Base-by-base conservation (phyloP, 2,797 vertebrate species). In the Selene dorsalis region DNA sequence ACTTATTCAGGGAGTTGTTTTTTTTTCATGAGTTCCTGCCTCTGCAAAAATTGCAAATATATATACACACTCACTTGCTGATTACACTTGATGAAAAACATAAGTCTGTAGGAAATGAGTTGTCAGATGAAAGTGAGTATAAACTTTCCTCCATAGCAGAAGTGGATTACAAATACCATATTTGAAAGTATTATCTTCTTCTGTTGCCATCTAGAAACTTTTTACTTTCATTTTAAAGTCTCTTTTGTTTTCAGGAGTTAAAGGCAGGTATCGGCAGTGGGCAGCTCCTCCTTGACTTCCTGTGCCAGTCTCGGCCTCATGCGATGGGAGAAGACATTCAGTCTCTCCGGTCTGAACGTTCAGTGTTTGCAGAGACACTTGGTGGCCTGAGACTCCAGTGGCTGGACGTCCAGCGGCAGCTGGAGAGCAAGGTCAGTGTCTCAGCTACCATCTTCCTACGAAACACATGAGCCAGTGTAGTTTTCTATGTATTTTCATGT, bases 231-330 rank as follows among this genome's bases (percentile, higher is more conserved):
- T 17, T 10, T 47, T 2, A 8, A 35, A 9, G 30, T 58, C 61
- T 18, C 10, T 4, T 48, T 26, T 18, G 77, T 88, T 22, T 58
- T 57, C 63, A 99, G 98, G 95, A 84, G 57, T 92, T 94, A 41
- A 93, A 94, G 86, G 93, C 93, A 82, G 95, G 96, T 79, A 64
- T 96, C 91, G 90, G 86, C 84, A 94, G 92, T 0, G 95, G 94
- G 48, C 96, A 97, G 76, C 94, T 94, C 73, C 89, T 94, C 7
- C 92, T 97, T 0, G 96, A 98, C 69, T 96, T 94, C 81, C 94
- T 99, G 79, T 96, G 96, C 88, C 96, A 97, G 92, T 95, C 96
- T 0, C 86, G 95, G 22, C 94, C 95, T 75, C 95, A 93, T 86
- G 92, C 91, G 66, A 90, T 89, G 47, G 92, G 83, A 41, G 92